phyloP scores from a whole-genome alignment of 2,113 vertebrate genomes.

The Equus quagga region DNA sequence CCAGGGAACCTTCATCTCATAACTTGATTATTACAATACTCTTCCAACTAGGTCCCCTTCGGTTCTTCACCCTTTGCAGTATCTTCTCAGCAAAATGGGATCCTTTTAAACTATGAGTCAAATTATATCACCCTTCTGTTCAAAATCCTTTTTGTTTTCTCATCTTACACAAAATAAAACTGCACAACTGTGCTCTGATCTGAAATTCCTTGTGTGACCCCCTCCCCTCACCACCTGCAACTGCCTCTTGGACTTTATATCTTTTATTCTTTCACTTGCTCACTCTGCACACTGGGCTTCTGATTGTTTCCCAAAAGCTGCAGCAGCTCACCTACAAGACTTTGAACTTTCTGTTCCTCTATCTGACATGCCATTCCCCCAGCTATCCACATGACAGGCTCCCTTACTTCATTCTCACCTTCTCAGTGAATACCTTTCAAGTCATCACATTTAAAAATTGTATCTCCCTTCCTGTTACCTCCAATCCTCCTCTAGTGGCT shows the following conservation, averaged over 20 bases:
- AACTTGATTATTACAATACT: neutral
- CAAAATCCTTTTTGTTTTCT: neutral
- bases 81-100: neutral
- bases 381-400: neutral
- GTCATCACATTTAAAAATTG: neutral
- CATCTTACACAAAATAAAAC: neutral
- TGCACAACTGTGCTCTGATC: neutral
- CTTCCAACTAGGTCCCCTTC: neutral
- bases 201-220: neutral
- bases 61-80: neutral
- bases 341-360: neutral
- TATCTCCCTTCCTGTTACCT: neutral
- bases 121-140: neutral
- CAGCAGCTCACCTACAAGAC: neutral
- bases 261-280: neutral
- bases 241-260: neutral
- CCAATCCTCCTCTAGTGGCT: neutral
- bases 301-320: neutral
- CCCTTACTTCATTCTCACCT: neutral
- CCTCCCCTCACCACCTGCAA: neutral
- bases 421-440: neutral
- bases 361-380: neutral
- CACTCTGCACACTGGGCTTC: neutral
- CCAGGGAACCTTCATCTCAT: neutral
- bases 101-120: neutral